Conservation (phyloP, 2,888 invertebrate species). For the Leptinotarsa juncta region DNA sequence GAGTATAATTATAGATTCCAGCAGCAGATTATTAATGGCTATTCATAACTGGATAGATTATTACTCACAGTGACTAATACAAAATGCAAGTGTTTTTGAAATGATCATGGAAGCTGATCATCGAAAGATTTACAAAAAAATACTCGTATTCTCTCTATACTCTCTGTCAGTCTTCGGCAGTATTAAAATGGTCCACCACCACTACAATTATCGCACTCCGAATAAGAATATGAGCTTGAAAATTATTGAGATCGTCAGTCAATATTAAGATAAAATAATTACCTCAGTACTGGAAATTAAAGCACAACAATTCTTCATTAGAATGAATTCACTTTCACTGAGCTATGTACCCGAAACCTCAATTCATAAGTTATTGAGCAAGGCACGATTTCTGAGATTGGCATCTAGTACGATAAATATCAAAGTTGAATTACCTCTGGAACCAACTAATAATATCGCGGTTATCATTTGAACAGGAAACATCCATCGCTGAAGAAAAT, state of each 20-base stretch:
- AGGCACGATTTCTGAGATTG: background rate
- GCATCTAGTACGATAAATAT: background rate
- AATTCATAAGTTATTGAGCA: conserved; percentile 3
- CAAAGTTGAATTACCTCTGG: conserved; percentile 11
- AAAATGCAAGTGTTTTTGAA: background rate
- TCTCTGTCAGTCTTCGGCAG: too few relatives aligned
- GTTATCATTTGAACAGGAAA: background rate
- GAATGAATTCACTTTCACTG: conserved; percentile 9
- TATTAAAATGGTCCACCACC: too few relatives aligned
- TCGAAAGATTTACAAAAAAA: too few relatives aligned
- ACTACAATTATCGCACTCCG: too few relatives aligned
- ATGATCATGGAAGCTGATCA: background rate
- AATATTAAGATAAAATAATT: background rate
- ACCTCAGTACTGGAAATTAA: background rate
- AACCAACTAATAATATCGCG: background rate
- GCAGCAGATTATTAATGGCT: background rate
- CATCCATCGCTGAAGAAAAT: background rate
- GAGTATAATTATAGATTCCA: background rate
- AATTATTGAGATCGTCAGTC: background rate
- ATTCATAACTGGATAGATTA: background rate
- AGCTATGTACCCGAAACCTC: conserved; percentile 19
- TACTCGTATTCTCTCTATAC: too few relatives aligned
- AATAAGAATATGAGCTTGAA: too few relatives aligned
- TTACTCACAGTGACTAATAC: background rate
- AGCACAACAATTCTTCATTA: background rate